Evolutionary conservation across 2,797 vertebrate genomes (phyloP).

Genomic region (Thamnophis elegans): DNA sequence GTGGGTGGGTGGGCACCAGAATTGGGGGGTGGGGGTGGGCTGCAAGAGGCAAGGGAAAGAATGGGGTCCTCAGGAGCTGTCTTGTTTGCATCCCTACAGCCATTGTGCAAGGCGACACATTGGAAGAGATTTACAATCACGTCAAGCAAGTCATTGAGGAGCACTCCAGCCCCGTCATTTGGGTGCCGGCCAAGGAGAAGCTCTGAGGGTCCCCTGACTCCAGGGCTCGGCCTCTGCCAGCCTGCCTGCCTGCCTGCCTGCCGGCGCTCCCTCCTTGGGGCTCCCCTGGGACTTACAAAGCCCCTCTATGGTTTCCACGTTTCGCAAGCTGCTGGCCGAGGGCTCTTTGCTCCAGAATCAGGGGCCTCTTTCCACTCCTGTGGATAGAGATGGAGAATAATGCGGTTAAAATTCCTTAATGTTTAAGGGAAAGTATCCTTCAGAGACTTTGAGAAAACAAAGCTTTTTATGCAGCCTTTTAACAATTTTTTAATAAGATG

Average conservation of each 20-base stretch:
- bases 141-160: conserved; percentile 97
- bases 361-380: conserved; percentile 81
- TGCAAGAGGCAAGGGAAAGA: too few relatives aligned
- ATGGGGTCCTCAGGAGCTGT: too few relatives aligned
- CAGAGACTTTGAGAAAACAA: conserved; percentile 80
- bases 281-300: conserved; percentile 1
- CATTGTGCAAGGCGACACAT: conserved; percentile 91
- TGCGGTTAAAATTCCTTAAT: conserved; percentile 90
- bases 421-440: conserved; percentile 95
- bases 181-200: conserved; percentile 97
- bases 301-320: background rate
- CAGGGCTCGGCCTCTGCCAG: conserved; percentile 23
- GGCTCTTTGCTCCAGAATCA: conserved; percentile 71
- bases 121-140: conserved; percentile 97
- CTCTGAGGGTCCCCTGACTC: conserved; percentile 76
- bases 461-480: conserved; percentile 84
- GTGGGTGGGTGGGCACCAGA: background rate
- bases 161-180: conserved; percentile 92
- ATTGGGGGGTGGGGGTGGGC: too few relatives aligned
- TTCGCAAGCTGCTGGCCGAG: conserved; percentile 61
- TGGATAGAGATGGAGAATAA: conserved; percentile 76
- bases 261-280: conserved; percentile 48
- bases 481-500: conserved; percentile 79
- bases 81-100: conserved; percentile 71
- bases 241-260: background rate